A percentile compares a stretch with the other conserved stretches of the same genome.
Conservation (phyloP, 2,797 vertebrate genomes). For the Pseudochaenichthys georgianus region DNA sequence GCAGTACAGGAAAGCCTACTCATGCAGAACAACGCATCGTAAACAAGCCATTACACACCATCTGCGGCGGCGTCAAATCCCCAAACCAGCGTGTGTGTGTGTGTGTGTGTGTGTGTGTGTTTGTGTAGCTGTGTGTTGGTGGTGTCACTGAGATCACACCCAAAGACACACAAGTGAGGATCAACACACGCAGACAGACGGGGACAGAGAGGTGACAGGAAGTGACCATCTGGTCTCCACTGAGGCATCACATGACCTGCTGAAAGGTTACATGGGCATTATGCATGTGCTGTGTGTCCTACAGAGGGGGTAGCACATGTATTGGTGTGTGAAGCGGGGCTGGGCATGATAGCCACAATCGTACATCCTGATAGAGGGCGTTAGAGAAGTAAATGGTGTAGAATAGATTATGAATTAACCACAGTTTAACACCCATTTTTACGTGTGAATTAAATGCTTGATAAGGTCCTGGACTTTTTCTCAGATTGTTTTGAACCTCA, state of each 20-base stretch:
- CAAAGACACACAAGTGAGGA: conserved; percentile 56
- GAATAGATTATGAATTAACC: too few species aligned
- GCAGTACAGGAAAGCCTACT: conserved; percentile 73
- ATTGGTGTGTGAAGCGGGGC: not conserved
- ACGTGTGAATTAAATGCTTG: too few species aligned
- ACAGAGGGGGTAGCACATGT: not conserved
- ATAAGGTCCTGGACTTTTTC: too few species aligned
- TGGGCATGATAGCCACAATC: too few species aligned
- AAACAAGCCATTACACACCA: conserved; percentile 82
- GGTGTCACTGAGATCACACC: conserved; percentile 50
- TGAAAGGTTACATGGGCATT: conserved; percentile 51
- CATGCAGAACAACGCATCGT: conserved; percentile 72
- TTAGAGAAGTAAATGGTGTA: too few species aligned
- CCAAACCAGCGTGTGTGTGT: conserved; percentile 6
- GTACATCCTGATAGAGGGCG: too few species aligned
- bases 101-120: conserved; percentile 33
- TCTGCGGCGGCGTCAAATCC: conserved; percentile 73
- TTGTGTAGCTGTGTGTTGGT: conserved; percentile 34
- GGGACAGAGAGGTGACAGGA: conserved; percentile 60
- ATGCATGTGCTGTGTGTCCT: conserved; percentile 6
- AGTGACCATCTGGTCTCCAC: conserved; percentile 72
- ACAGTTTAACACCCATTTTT: too few species aligned
- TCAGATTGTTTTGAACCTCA: too few species aligned
- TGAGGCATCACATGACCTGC: conserved; percentile 60
- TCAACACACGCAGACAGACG: conserved; percentile 58